Base-by-base conservation (phyloP, 1,140 invertebrate genomes). In the Oscheius sp. region DNA sequence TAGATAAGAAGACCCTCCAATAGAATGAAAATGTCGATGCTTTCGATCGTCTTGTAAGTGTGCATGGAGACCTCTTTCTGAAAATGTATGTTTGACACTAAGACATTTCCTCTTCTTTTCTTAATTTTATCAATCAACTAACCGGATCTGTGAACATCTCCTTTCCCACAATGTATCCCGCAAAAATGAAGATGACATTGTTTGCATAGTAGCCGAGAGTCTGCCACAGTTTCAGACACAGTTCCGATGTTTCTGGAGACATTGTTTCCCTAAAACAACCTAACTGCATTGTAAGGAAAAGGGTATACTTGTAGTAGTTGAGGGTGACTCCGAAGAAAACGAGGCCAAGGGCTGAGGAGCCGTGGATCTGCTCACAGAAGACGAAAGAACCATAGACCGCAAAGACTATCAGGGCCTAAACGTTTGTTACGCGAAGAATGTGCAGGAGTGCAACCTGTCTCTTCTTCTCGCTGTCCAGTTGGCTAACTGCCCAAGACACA, bases 161-260 rank as follows among this genome's bases (percentile, higher is more conserved):
- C 18, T 4, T 18, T 36, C 31, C 64, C 18, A 70, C 61, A 35
- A 70, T 20, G 32, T 35, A 64, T 23, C 68, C 68, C 2, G 23
- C 31, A 23, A 70, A 42, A 23, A 70, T 63, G 68, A 70, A 70
- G 58, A 70, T 70, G 66, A 70, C 36, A 31, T 31, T 28, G 68
- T 70, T 70, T 3, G 66, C 65, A 34, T 29, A 69, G 68, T 70
- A 70, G 28, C 66, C 68, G 3, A 66, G 59, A 10, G 28, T 26
- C 58, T 36, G 4, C 68, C 68, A 70, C 3, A 66, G n/a, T 23
- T 70, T 20, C 13, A 70, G 63, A 20, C 32, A 34, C 26, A 23
- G 20, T 35, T 71, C 31, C 10, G 10, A 4, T 3, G 68, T 70
- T 3, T 61, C 59, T 10, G 68, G 63, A 10, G n/a, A 7, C 31